Evolutionary conservation across 2,888 invertebrate genomes (phyloP), one percentile per base, ranked within the genome.

Genomic region (Dicycla oo): DNA sequence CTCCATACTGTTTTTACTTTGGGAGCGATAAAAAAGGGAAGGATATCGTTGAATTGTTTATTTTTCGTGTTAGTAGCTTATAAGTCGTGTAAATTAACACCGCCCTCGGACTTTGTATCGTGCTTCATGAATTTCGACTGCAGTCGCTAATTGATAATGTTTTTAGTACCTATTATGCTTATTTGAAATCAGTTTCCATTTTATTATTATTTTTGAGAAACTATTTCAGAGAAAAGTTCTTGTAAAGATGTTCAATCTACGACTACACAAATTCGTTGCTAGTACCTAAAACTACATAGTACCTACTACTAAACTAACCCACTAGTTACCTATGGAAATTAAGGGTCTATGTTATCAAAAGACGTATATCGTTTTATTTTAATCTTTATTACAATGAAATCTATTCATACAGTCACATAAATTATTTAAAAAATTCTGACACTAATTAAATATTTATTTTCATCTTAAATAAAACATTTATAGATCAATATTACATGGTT

Each of bases 61-160:
- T 95, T 95, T 95, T 94, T 94, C 92, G 88, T 94, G 94, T 95
- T 95, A 95, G 94, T 94, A 94, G 95, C 94, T 90, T 93, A 94
- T 94, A 94, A 93, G 94, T 94, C 91, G 92, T 94, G 93, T 95
- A 94, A 95, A 95, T 94, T 94, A 94, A 93, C 94, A 90, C 93
- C 89, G 88, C 91, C 90, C 90, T 93, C 90, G 82, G 88, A 91
- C 85, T 88, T 92, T 89, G 88, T 86, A 85, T 89, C 87, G 88
- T 85, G 87, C 83, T 85, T 91, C 89, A 88, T 92, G 91, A 91
- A 93, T 93, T 93, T 94, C 89, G 85, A 83, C 84, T 75, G 87
- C 74, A 77, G 81, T 86, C 84, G 92, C 90, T 92, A 94, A 94
- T 93, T 93, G 89, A 91, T 88, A 87, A 84, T 78, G 69, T 85